These are phyloP conservation scores for Platysternon megacephalum DNA, from an alignment of 2,113 vertebrate species.

Conservation along the genomic window DNA sequence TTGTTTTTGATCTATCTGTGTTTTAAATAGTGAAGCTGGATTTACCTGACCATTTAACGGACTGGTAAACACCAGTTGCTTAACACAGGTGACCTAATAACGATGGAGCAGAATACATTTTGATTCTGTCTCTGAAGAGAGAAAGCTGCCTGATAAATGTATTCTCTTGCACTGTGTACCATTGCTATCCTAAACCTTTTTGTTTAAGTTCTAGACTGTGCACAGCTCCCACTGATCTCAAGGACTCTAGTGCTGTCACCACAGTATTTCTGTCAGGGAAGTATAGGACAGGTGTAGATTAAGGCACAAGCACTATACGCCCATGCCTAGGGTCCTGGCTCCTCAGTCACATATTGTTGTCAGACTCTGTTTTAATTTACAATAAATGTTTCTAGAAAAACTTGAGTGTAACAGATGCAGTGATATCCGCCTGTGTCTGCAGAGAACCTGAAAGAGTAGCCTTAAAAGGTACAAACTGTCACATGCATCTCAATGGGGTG, in stretches of 20 bases:
- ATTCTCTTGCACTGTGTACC: background rate
- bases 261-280: background rate
- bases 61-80: background rate
- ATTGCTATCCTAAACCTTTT: background rate
- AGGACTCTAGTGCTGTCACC: background rate
- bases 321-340: background rate
- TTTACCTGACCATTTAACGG: background rate
- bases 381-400: constrained; percentile 10
- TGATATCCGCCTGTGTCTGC: background rate
- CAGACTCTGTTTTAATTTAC: background rate
- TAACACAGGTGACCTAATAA: background rate
- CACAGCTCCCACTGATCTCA: background rate
- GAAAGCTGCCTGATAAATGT: background rate
- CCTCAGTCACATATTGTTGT: background rate
- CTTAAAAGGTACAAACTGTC: background rate
- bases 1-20: background rate
- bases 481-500: background rate
- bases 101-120: background rate
- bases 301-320: background rate
- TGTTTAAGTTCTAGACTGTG: background rate
- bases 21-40: background rate
- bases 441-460: background rate
- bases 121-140: background rate
- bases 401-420: background rate
- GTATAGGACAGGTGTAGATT: background rate